Evolutionary conservation across 1,140 invertebrate species (phyloP).

Genomic region (Colletes gigas): DNA sequence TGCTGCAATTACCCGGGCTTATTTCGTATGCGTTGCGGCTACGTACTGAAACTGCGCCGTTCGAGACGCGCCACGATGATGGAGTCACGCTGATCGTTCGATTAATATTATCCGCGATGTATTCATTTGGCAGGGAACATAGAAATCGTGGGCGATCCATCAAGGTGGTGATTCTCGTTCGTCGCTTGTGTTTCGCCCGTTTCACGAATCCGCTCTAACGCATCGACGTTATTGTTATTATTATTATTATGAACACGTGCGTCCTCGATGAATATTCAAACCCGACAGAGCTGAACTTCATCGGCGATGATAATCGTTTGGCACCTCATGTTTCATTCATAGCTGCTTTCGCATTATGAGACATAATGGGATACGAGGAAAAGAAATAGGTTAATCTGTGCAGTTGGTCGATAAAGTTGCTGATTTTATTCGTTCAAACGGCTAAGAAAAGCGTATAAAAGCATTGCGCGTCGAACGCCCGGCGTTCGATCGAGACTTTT

Average conservation of each 20-base stretch:
- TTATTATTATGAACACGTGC: slow-evolving; percentile 48
- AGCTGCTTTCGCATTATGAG: slow-evolving; percentile 12
- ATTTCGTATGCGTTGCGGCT: background rate
- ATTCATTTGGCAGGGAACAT: background rate
- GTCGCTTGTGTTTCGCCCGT: background rate
- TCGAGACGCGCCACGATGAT: background rate
- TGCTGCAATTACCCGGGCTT: background rate
- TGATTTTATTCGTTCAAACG: background rate
- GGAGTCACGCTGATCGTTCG: slow-evolving; percentile 26
- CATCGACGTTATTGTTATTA: slow-evolving; percentile 1
- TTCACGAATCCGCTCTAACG: slow-evolving; percentile 21
- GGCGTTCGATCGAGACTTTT: too few relatives aligned
- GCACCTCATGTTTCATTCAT: slow-evolving; percentile 43
- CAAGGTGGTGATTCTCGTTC: slow-evolving; percentile 28
- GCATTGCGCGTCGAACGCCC: too few relatives aligned
- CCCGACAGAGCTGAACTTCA: slow-evolving; percentile 33
- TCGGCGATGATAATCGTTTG: slow-evolving; percentile 44
- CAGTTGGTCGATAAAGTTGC: background rate
- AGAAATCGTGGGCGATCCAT: slow-evolving; percentile 46
- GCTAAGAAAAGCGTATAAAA: too few relatives aligned
- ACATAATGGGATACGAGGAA: slow-evolving; percentile 17
- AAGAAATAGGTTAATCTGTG: background rate
- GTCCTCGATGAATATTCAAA: slow-evolving; percentile 65
- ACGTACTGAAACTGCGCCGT: background rate
- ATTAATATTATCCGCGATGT: slow-evolving; percentile 28